phyloP scores from a whole-genome alignment of 92 coral and sea anemone species.

The Porites lobata region DNA sequence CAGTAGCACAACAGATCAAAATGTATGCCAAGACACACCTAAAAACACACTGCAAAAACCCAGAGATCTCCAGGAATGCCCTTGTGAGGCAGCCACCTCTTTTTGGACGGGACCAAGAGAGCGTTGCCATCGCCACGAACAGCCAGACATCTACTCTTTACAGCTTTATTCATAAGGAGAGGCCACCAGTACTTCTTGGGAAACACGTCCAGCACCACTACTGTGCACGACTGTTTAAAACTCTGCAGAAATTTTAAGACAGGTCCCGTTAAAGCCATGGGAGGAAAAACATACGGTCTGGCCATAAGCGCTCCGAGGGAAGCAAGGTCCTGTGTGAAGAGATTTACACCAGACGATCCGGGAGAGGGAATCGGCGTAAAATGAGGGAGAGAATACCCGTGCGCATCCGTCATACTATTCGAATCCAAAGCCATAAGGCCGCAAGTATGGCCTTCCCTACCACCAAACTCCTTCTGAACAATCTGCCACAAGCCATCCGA shows the following conservation, averaged over 20 bases:
- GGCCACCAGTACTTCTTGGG: slow-evolving; percentile 2
- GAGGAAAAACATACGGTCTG: background rate
- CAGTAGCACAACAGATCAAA: background rate
- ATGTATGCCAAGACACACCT: too few species aligned
- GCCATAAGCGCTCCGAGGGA: background rate
- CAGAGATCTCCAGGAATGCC: slow-evolving; percentile 1
- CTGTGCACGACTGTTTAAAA: background rate
- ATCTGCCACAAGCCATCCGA: too few species aligned
- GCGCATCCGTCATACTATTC: background rate
- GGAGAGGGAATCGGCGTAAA: background rate
- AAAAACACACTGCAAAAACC: background rate
- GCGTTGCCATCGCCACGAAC: background rate
- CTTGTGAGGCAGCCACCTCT: background rate
- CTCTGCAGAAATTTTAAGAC: background rate
- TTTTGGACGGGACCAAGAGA: background rate
- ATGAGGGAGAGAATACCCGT: background rate
- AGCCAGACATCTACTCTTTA: background rate
- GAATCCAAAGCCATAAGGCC: too few species aligned
- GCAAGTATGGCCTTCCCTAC: too few species aligned
- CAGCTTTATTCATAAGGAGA: background rate
- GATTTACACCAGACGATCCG: background rate
- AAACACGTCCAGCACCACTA: background rate
- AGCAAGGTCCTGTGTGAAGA: background rate
- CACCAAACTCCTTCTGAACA: too few species aligned
- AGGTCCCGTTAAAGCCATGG: background rate